Conservation (phyloP, 2,888 invertebrate genomes). For the Xanthorhoe spadicearia region DNA sequence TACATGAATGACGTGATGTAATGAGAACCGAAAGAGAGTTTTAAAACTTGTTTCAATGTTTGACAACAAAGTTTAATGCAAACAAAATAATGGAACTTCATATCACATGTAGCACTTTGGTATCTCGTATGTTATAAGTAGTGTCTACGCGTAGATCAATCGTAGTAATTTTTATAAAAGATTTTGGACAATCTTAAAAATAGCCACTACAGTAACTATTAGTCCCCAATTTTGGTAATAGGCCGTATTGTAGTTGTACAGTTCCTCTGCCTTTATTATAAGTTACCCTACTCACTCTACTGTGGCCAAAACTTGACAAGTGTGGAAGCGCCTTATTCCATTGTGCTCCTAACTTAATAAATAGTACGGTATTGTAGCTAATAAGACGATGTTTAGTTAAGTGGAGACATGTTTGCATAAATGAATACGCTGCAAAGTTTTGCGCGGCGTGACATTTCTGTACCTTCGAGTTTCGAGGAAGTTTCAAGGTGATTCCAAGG, state of each 20-base stretch:
- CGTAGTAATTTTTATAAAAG: not conserved
- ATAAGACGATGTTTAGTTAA: conserved; percentile 31
- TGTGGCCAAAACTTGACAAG: conserved; percentile 28
- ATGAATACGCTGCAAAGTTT: conserved; percentile 23
- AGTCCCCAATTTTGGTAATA: no score
- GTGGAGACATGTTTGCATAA: conserved; percentile 34
- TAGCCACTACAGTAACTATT: no score
- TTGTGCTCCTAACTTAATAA: conserved; percentile 40
- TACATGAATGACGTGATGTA: no score
- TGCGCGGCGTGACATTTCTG: conserved; percentile 4
- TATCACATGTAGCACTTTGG: no score
- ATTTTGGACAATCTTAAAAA: not conserved
- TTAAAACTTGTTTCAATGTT: no score
- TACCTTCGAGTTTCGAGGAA: not conserved
- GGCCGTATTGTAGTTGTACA: no score
- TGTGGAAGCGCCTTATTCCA: conserved; percentile 32
- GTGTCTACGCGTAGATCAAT: no score
- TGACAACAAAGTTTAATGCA: no score
- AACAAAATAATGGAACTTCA: no score
- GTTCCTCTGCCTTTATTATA: not conserved
- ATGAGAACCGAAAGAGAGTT: no score
- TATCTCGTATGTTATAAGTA: no score
- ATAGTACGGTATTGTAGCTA: conserved; percentile 37
- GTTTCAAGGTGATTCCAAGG: conserved; percentile 3
- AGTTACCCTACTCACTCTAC: conserved; percentile 9